These are phyloP conservation scores for Hiodon alosoides DNA, from an alignment of 2,113 vertebrate species.

Conservation along the genomic window DNA sequence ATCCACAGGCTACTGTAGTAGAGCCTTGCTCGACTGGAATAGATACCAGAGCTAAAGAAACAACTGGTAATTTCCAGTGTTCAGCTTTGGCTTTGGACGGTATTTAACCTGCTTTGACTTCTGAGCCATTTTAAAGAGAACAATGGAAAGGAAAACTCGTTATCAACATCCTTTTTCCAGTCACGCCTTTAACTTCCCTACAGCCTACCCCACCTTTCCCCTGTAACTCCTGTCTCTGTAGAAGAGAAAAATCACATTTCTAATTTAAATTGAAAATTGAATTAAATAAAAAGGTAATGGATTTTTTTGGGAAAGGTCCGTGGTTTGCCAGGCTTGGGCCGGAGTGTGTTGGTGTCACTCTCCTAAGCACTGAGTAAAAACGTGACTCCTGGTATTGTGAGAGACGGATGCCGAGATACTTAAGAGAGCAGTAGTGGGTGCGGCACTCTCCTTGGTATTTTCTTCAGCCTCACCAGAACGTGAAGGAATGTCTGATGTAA, in stretches of 20 bases:
- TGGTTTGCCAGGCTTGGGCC: too few relatives aligned
- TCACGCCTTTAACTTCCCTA: conserved; percentile 13
- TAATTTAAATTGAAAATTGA: neutral
- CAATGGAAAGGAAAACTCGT: conserved; percentile 50
- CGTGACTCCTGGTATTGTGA: neutral
- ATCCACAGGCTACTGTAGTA: too few relatives aligned
- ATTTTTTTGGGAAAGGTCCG: too few relatives aligned
- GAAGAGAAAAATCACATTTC: neutral
- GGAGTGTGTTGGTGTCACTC: neutral
- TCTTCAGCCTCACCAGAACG: neutral
- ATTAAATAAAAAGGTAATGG: too few relatives aligned
- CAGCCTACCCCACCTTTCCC: neutral
- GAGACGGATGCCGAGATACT: neutral
- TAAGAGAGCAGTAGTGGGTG: too few relatives aligned
- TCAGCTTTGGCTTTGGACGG: neutral
- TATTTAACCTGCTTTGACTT: neutral
- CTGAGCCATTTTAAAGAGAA: conserved; percentile 44
- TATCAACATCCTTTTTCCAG: conserved; percentile 53
- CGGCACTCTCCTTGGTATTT: too few relatives aligned
- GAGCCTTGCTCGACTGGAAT: neutral
- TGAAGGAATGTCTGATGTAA: neutral
- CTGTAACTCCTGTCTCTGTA: neutral
- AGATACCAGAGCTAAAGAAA: too few relatives aligned
- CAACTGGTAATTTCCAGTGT: neutral
- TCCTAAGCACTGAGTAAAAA: neutral